Evolutionary conservation across 2,113 vertebrate genomes (phyloP), one percentile per base, ranked within the genome.

Genomic region (Physeter macrocephalus): DNA sequence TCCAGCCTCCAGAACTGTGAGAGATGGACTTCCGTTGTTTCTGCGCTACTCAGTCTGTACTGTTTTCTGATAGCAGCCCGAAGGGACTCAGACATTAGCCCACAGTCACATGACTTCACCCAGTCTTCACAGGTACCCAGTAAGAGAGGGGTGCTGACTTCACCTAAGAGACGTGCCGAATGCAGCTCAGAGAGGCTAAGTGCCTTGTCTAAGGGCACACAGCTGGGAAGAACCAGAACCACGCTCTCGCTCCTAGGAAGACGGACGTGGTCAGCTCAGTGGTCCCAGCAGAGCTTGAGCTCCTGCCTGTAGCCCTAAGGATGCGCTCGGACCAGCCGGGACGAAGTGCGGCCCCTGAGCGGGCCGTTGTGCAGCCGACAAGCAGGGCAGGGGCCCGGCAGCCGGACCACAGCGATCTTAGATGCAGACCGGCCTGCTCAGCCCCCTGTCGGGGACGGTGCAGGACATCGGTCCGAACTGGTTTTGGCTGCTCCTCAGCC

Each of bases 401-500:
- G 61, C 61, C 6, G 23, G 41, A 15, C 11, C 82, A 61, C 9
- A 23, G 3, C 0, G 9, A 77, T 49, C 74, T 49, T 77, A 49
- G 43, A 77, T 77, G 6, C 29, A 54, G 29, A 8, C 0, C 34
- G 13, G 23, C 23, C 46, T 1, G 3, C 49, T 41, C 83, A 29
- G 69, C 43, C 72, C 43, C 34, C 64, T 3, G 0, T 6, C 43
- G 72, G 59, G 13, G 66, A 34, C 0, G 0, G 34, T 4, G 31
- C 4, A 10, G 43, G 27, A 46, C 67, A 29, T 1, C 13, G 15
- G 29, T 8, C 83, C 61, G 15, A 1, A 25, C n/a, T 43, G 82
- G 4, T 69, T 14, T 97, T 96, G 98, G 97, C 97, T 96, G 74
- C 17, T 75, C 13, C 36, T 95, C 96, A 97, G 62, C 6, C 90